Percentiles rank a stretch among this genome's conserved stretches.
Evolutionary conservation across 2,888 invertebrate genomes (phyloP).

Genomic region (Lasioglossum malachurum): DNA sequence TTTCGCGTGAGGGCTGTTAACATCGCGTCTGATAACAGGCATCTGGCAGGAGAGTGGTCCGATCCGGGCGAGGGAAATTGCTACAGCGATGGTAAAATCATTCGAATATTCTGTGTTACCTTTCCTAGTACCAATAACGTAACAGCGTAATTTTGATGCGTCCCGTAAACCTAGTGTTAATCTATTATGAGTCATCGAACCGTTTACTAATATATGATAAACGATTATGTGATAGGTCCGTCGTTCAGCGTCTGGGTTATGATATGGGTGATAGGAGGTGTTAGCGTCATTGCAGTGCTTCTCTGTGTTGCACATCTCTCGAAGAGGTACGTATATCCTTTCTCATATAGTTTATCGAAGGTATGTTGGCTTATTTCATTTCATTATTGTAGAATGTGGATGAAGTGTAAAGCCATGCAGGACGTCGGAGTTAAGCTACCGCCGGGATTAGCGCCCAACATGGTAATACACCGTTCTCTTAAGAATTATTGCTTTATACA

Average conservation of each 20-base stretch:
- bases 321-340: constrained; percentile 73
- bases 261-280: constrained; percentile 78
- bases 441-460: constrained; percentile 87
- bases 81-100: constrained; percentile 79
- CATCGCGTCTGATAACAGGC: constrained; percentile 72
- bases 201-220: not conserved
- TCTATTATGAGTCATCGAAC: not conserved
- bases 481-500: not conserved
- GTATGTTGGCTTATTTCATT: not conserved
- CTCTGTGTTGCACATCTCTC: constrained; percentile 77
- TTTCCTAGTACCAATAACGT: not conserved
- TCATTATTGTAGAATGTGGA: constrained; percentile 86
- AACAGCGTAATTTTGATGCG: too few relatives aligned
- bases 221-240: constrained; percentile 72
- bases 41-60: constrained; percentile 84
- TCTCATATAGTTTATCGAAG: not conserved
- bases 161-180: too few relatives aligned
- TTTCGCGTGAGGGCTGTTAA: constrained; percentile 84
- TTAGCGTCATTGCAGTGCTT: constrained; percentile 73
- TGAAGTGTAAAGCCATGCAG: constrained; percentile 88
- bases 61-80: constrained; percentile 83
- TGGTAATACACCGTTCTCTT: constrained; percentile 73
- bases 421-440: constrained; percentile 90
- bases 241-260: constrained; percentile 74
- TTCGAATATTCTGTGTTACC: constrained; percentile 9